Percentiles rank a stretch among this genome's conserved stretches.
phyloP scores from a whole-genome alignment of 2,888 invertebrate species.

The Sarcophaga caerulescens region DNA sequence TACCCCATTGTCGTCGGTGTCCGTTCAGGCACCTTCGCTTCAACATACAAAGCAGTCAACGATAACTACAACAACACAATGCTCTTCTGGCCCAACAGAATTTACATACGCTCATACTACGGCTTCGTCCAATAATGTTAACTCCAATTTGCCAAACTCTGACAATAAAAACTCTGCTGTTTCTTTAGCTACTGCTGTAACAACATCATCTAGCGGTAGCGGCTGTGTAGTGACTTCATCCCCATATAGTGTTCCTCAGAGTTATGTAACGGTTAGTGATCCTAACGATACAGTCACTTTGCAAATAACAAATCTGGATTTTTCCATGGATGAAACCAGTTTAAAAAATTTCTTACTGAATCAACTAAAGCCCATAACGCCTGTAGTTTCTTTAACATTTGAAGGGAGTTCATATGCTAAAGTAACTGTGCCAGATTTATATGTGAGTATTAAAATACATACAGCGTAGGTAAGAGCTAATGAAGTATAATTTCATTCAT shows the following conservation, averaged over 20 bases:
- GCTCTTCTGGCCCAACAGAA: conserved; percentile 52
- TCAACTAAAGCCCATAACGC: conserved; percentile 81
- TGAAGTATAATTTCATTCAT: neutral
- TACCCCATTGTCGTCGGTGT: conserved; percentile 41
- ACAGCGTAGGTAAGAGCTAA: neutral
- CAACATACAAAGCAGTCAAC: conserved; percentile 12
- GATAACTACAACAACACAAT: conserved; percentile 41
- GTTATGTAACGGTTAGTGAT: conserved; percentile 70
- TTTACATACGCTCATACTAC: conserved; percentile 66
- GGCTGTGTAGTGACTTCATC: conserved; percentile 44
- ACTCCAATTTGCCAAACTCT: conserved; percentile 30
- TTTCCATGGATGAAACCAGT: conserved; percentile 79
- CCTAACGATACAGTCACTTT: conserved; percentile 77
- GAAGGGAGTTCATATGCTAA: conserved; percentile 80
- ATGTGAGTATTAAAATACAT: conserved; percentile 72
- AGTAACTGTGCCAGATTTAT: conserved; percentile 80
- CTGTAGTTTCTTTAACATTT: conserved; percentile 79
- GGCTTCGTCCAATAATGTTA: conserved; percentile 42
- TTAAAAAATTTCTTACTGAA: conserved; percentile 78
- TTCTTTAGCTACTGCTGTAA: conserved; percentile 44
- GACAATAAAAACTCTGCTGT: conserved; percentile 50
- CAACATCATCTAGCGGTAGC: conserved; percentile 30
- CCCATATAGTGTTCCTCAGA: conserved; percentile 38
- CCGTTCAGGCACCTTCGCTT: conserved; percentile 42
- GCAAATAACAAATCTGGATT: conserved; percentile 81